A percentile compares a stretch with the other conserved stretches of the same genome.
These are phyloP conservation scores for Scleropages formosus DNA, from an alignment of 2,797 vertebrate genomes.

Conservation along the genomic window DNA sequence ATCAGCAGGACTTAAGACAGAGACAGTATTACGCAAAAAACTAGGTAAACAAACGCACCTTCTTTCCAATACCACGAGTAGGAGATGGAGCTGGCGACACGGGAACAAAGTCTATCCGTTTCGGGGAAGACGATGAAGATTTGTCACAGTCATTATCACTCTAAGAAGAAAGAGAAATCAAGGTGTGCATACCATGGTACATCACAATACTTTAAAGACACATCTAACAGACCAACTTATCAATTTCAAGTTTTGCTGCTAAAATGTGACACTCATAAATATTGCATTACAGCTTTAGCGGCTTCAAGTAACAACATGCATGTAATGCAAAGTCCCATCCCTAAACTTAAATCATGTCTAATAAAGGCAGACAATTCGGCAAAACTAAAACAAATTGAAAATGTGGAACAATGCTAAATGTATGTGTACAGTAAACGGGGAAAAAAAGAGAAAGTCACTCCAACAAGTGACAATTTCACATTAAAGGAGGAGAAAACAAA, in stretches of 20 bases:
- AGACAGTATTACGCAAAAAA: neutral
- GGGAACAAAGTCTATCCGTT: slow-evolving; percentile 92
- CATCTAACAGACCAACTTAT: neutral
- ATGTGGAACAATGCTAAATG: too few relatives aligned
- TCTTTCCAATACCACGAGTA: slow-evolving; percentile 93
- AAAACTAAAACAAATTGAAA: too few relatives aligned
- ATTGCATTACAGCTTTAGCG: too few relatives aligned
- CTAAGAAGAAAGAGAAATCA: slow-evolving; percentile 54
- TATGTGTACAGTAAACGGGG: too few relatives aligned
- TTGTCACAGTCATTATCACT: slow-evolving; percentile 96
- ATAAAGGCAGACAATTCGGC: too few relatives aligned
- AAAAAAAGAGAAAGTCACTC: too few relatives aligned
- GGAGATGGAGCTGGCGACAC: slow-evolving; percentile 97
- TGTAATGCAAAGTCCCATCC: too few relatives aligned
- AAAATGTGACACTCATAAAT: too few relatives aligned
- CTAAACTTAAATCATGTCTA: too few relatives aligned
- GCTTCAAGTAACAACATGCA: too few relatives aligned
- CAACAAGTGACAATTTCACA: too few relatives aligned
- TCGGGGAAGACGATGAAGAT: slow-evolving; percentile 89
- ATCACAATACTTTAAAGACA: neutral
- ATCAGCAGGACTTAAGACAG: neutral
- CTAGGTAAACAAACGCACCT: slow-evolving; percentile 65
- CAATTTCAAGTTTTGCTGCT: neutral
- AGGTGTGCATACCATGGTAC: neutral
- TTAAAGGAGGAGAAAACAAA: too few relatives aligned